These are phyloP conservation scores for Microctonus hyperodae DNA, from an alignment of 2,888 invertebrate species.

Conservation along the genomic window DNA sequence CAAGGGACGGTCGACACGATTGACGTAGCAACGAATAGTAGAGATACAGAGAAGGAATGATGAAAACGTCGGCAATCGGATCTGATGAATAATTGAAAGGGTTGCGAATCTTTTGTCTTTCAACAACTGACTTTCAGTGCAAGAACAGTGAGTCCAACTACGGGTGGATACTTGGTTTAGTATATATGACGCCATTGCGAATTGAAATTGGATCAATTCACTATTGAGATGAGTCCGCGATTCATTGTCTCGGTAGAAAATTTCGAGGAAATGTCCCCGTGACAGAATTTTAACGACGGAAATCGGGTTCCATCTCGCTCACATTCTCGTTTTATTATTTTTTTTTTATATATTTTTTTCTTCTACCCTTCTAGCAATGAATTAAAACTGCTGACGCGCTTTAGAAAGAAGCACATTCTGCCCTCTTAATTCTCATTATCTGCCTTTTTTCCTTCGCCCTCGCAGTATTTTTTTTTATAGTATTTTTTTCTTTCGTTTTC, in stretches of 20 bases:
- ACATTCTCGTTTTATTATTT: too few species aligned
- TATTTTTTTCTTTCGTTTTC: neutral
- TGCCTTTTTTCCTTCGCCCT: neutral
- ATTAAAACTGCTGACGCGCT: constrained; percentile 34
- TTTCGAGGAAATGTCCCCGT: constrained; percentile 12
- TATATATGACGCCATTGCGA: constrained; percentile 34
- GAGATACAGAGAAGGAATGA: constrained; percentile 11
- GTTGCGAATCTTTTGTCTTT: constrained; percentile 40
- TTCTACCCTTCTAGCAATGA: neutral
- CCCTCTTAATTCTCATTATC: constrained; percentile 25
- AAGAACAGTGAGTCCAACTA: neutral
- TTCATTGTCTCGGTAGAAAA: constrained; percentile 18
- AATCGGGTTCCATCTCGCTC: constrained; percentile 24
- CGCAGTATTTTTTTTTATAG: neutral
- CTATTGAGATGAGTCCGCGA: constrained; percentile 13
- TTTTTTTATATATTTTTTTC: constrained; percentile 17
- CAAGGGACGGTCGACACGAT: neutral
- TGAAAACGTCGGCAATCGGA: constrained; percentile 33
- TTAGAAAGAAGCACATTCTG: constrained; percentile 8
- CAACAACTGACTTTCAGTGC: constrained; percentile 31
- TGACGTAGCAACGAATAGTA: constrained; percentile 12
- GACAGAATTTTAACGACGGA: constrained; percentile 38
- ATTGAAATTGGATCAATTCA: constrained; percentile 38
- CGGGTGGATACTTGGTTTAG: neutral
- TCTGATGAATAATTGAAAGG: constrained; percentile 45